A percentile compares a stretch with the other conserved stretches of the same genome.
These are phyloP conservation scores for Yasuhikotakia modesta DNA, from an alignment of 2,797 vertebrate genomes.

Conservation along the genomic window DNA sequence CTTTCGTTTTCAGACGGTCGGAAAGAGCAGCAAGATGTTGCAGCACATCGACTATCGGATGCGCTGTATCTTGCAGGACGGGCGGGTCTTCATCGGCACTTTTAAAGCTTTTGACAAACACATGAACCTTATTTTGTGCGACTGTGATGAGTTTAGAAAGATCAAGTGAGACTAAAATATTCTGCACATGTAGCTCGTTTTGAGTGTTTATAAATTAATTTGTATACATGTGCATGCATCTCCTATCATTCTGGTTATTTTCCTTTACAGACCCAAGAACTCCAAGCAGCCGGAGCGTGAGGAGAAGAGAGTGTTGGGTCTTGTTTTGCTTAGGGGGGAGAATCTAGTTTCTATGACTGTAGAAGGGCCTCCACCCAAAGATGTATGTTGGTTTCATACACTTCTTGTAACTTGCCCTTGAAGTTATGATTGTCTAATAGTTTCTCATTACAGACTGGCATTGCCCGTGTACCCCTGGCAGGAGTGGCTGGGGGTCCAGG, in stretches of 20 bases:
- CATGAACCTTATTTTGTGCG: conserved; percentile 98
- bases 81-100: conserved; percentile 95
- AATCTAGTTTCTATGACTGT: conserved; percentile 98
- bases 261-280: conserved; percentile 88
- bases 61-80: conserved; percentile 97
- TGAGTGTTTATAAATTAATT: no score
- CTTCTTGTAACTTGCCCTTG: neutral
- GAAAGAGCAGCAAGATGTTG: conserved; percentile 99
- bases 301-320: conserved; percentile 92
- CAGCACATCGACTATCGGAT: conserved; percentile 99
- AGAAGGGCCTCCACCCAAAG: conserved; percentile 96
- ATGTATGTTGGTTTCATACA: conserved; percentile 72
- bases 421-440: no score
- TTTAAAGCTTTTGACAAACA: conserved; percentile 99
- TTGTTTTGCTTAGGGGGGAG: conserved; percentile 93
- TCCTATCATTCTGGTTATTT: no score
- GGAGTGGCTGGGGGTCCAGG: conserved; percentile 97
- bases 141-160: conserved; percentile 98
- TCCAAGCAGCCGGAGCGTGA: conserved; percentile 96
- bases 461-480: conserved; percentile 91
- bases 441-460: conserved; percentile 82
- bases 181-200: no score
- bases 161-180: conserved; percentile 95
- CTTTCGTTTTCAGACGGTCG: conserved; percentile 83
- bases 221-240: no score